A percentile compares a stretch with the other conserved stretches of the same genome.
These are phyloP conservation scores for Todus mexicanus DNA, from an alignment of 2,797 vertebrate genomes.

Conservation along the genomic window DNA sequence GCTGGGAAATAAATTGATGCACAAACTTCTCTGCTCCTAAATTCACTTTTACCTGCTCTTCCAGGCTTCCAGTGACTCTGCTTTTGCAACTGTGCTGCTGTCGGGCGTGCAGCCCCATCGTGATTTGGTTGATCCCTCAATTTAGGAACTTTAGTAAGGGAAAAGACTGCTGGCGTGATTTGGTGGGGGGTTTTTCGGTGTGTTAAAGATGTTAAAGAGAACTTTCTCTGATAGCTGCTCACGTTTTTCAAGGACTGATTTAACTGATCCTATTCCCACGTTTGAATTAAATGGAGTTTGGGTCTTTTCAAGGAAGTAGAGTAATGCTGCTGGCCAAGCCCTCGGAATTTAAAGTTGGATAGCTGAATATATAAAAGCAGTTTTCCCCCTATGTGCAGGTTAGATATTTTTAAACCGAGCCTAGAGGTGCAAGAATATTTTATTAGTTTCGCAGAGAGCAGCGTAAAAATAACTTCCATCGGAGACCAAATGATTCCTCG, in stretches of 20 bases:
- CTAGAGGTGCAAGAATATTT: not conserved
- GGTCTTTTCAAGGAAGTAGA: not conserved
- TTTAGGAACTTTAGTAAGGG: not conserved
- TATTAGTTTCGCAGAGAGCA: not conserved
- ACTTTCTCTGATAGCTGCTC: too few species aligned
- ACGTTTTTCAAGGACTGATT: not conserved
- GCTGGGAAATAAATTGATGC: not conserved
- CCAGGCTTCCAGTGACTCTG: not conserved
- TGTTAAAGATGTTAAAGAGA: too few species aligned
- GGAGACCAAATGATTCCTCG: not conserved
- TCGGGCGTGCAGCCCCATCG: not conserved
- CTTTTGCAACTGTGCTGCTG: not conserved
- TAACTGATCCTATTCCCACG: not conserved
- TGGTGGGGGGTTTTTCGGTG: not conserved
- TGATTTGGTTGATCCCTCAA: not conserved
- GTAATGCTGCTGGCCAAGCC: not conserved
- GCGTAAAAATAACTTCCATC: not conserved
- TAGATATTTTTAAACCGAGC: not conserved
- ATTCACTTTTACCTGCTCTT: not conserved
- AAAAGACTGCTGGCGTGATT: not conserved
- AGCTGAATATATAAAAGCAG: not conserved
- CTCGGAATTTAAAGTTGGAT: not conserved
- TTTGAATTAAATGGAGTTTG: not conserved
- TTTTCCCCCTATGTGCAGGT: not conserved
- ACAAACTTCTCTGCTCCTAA: not conserved